These are phyloP conservation scores for Fistularia commersonii DNA, from an alignment of 2,797 vertebrate species.

Conservation along the genomic window DNA sequence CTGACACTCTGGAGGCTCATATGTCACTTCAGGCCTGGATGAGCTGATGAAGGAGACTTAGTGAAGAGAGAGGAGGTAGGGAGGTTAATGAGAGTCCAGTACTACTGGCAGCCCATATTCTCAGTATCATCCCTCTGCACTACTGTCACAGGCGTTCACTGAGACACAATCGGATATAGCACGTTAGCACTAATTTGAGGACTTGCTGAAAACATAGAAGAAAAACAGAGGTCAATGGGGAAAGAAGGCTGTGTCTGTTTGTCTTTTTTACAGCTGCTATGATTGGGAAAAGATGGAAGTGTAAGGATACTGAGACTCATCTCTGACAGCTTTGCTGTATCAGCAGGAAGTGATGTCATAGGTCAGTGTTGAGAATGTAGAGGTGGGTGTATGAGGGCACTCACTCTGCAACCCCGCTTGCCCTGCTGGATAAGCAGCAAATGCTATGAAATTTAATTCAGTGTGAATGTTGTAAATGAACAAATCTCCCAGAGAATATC, in stretches of 20 bases:
- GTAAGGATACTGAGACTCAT: constrained; percentile 48
- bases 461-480: constrained; percentile 36
- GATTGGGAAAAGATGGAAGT: constrained; percentile 32
- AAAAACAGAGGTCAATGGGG: constrained; percentile 56
- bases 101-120: constrained; percentile 53
- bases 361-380: constrained; percentile 67
- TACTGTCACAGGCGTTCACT: constrained; percentile 45
- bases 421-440: constrained; percentile 56
- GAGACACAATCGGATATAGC: constrained; percentile 41
- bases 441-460: constrained; percentile 44
- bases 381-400: constrained; percentile 41
- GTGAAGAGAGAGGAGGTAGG: constrained; percentile 56
- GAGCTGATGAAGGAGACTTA: constrained; percentile 68
- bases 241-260: constrained; percentile 24
- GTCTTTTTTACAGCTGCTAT: constrained; percentile 40
- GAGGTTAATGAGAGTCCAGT: constrained; percentile 74
- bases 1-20: constrained; percentile 69
- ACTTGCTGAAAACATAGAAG: constrained; percentile 42
- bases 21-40: constrained; percentile 71
- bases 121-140: constrained; percentile 30
- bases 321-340: constrained; percentile 59
- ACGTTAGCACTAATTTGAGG: constrained; percentile 59
- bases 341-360: constrained; percentile 69
- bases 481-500: constrained; percentile 57
- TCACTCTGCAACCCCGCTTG: constrained; percentile 55